A percentile compares a stretch with the other conserved stretches of the same genome.
Evolutionary conservation across 2,888 invertebrate species (phyloP).

Genomic region (Molorchus minor): DNA sequence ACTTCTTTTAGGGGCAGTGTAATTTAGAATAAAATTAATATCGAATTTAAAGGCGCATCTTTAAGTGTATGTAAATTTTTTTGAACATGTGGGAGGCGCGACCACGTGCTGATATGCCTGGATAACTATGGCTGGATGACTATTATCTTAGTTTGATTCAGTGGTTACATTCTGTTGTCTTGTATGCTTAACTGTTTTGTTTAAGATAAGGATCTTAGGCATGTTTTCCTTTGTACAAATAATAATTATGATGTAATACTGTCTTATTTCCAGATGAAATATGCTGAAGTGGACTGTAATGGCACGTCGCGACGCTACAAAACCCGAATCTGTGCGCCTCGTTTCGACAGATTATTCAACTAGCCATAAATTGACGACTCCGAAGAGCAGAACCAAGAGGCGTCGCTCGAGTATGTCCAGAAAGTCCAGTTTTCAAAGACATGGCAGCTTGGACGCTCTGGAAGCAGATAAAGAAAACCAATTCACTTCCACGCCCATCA

Average conservation of each 20-base stretch:
- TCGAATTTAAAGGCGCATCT: background rate
- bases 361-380: conserved; percentile 54
- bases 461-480: conserved; percentile 70
- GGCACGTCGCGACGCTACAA: conserved; percentile 47
- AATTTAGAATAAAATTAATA: background rate
- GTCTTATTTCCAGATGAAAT: conserved; percentile 16
- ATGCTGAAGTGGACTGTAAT: conserved; percentile 73
- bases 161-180: background rate
- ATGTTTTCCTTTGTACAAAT: background rate
- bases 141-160: background rate
- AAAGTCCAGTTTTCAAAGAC: conserved; percentile 61
- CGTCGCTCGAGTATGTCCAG: conserved; percentile 54
- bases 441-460: conserved; percentile 65
- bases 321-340: conserved; percentile 43
- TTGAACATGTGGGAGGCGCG: background rate
- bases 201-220: background rate
- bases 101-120: background rate
- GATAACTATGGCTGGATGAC: background rate
- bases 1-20: background rate
- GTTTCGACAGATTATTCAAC: conserved; percentile 38
- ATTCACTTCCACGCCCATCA: conserved; percentile 69
- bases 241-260: background rate
- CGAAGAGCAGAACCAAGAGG: conserved; percentile 61
- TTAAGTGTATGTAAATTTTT: background rate
- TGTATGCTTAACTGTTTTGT: background rate